Conservation (phyloP, 2,113 vertebrate species). For the Laticauda laticaudata region DNA sequence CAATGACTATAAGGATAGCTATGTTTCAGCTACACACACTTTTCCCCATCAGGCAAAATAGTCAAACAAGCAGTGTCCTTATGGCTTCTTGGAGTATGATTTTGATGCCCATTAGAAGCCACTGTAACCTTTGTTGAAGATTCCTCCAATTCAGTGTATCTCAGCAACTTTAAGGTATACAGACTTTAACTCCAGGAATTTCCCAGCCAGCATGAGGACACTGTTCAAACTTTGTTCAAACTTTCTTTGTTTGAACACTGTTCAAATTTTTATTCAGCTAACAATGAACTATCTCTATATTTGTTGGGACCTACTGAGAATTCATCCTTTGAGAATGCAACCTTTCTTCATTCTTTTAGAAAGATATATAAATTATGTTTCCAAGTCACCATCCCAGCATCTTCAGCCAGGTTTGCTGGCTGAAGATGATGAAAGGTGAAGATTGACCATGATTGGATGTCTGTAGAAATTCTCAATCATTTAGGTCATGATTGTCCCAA, state of each 20-base stretch:
- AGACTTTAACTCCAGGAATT: background rate
- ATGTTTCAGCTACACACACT: background rate
- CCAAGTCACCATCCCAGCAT: background rate
- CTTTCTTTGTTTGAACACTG: background rate
- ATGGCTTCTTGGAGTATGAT: background rate
- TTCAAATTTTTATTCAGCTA: background rate
- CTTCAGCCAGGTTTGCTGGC: background rate
- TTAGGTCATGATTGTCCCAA: no score
- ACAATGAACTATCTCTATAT: background rate
- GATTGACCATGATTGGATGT: background rate
- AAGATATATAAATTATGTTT: background rate
- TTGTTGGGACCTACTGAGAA: background rate
- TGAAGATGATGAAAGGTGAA: background rate
- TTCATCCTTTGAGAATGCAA: background rate
- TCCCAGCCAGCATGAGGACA: background rate
- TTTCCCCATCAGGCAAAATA: background rate
- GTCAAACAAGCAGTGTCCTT: no score
- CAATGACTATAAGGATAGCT: background rate
- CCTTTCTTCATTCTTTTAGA: background rate
- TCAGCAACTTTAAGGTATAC: background rate
- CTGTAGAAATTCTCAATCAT: background rate
- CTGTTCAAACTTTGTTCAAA: background rate
- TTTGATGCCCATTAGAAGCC: background rate
- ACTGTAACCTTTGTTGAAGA: background rate
- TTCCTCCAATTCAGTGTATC: background rate